Evolutionary conservation across 2,888 invertebrate species (phyloP).

Genomic region (Alentia gelatinosa): DNA sequence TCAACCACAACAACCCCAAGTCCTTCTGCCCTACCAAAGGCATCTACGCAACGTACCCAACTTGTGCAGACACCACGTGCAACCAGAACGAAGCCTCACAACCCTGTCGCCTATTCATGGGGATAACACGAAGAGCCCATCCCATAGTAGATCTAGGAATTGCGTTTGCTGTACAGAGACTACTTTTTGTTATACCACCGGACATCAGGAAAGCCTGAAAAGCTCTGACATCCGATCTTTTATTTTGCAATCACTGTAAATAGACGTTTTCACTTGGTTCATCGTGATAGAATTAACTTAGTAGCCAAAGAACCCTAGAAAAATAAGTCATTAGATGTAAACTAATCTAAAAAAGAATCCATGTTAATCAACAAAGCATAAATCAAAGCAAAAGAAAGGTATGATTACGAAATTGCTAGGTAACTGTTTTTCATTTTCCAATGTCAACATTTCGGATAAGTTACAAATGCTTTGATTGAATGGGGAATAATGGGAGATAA

Average conservation of each 20-base stretch:
- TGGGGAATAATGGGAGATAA: too few species aligned
- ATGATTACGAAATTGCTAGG: too few species aligned
- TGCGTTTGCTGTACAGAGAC: not conserved
- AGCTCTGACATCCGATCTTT: too few species aligned
- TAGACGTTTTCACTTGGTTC: not conserved
- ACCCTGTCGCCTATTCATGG: slow-evolving; percentile 12
- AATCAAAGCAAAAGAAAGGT: too few species aligned
- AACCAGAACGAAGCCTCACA: slow-evolving; percentile 1
- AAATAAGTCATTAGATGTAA: too few species aligned
- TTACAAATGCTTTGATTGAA: too few species aligned
- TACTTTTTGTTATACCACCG: not conserved
- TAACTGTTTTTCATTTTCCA: too few species aligned
- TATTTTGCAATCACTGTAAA: too few species aligned
- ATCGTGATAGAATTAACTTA: not conserved
- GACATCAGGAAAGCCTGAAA: not conserved
- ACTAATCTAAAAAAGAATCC: too few species aligned
- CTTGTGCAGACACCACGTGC: not conserved
- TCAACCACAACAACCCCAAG: not conserved
- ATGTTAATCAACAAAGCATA: too few species aligned
- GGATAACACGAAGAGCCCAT: not conserved
- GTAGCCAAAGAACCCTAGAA: not conserved
- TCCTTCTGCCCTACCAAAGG: not conserved
- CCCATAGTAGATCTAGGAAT: not conserved
- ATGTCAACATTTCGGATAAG: too few species aligned
- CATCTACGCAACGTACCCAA: not conserved